Conservation (phyloP, 2,888 invertebrate genomes). For the Ophraella communa region DNA sequence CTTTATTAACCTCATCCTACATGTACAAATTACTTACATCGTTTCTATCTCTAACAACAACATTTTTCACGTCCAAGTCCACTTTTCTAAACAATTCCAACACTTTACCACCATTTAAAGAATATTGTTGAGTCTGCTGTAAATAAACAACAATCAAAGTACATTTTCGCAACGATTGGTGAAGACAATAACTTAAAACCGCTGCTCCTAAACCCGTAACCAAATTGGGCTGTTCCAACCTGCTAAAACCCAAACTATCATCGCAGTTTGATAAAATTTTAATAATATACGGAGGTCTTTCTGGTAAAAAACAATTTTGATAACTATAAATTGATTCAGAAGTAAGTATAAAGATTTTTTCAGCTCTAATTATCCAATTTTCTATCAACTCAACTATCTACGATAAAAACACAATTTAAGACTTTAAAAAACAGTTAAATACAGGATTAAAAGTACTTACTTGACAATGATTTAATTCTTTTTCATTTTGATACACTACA, state of each 20-base stretch:
- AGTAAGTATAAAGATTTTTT: slow-evolving; percentile 49
- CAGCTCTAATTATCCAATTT: slow-evolving; percentile 49
- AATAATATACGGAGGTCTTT: slow-evolving; percentile 46
- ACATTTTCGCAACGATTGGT: slow-evolving; percentile 44
- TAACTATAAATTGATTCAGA: slow-evolving; percentile 48
- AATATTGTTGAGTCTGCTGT: slow-evolving; percentile 53
- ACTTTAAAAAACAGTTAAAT: too few species aligned
- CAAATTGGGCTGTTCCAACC: slow-evolving; percentile 55
- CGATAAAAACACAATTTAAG: too few species aligned
- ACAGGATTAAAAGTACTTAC: too few species aligned
- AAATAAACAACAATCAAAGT: slow-evolving; percentile 52
- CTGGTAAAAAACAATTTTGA: slow-evolving; percentile 44
- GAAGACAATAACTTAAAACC: slow-evolving; percentile 52
- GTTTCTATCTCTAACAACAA: slow-evolving; percentile 27
- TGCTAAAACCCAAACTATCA: slow-evolving; percentile 38
- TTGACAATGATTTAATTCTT: slow-evolving; percentile 44
- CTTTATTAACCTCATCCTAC: slow-evolving; percentile 26
- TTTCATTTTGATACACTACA: slow-evolving; percentile 37
- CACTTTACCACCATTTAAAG: slow-evolving; percentile 51
- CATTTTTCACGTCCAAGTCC: slow-evolving; percentile 36
- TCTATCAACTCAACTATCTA: slow-evolving; percentile 51
- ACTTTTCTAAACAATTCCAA: slow-evolving; percentile 45
- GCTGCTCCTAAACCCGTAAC: slow-evolving; percentile 54
- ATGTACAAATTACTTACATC: slow-evolving; percentile 46
- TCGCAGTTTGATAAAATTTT: slow-evolving; percentile 43